Evolutionary conservation across 2,797 vertebrate genomes (phyloP).

Genomic region (Arnoldichthys spilopterus): DNA sequence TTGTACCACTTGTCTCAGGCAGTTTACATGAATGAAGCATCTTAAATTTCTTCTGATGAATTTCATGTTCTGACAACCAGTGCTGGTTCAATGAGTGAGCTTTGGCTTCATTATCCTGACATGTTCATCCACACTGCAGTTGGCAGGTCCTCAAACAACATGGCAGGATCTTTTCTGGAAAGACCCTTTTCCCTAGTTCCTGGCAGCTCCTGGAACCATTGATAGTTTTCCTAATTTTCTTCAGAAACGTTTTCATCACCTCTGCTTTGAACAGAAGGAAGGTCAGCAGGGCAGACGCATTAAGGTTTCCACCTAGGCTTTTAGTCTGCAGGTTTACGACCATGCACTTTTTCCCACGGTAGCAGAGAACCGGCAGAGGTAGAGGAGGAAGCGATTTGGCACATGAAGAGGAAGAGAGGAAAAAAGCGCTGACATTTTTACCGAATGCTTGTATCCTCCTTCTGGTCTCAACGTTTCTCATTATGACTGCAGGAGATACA

Average conservation of each 20-base stretch:
- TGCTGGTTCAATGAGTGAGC: background rate
- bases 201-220: background rate
- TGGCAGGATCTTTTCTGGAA: constrained; percentile 23
- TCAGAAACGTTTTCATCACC: constrained; percentile 23
- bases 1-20: background rate
- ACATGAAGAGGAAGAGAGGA: constrained; percentile 29
- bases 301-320: constrained; percentile 12
- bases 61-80: background rate
- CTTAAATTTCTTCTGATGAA: background rate
- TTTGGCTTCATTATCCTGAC: background rate
- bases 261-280: constrained; percentile 18
- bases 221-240: constrained; percentile 6
- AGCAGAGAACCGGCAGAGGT: constrained; percentile 7
- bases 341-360: constrained; percentile 28
- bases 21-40: background rate
- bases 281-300: constrained; percentile 2
- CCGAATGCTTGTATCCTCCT: constrained; percentile 32
- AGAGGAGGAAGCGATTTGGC: constrained; percentile 32
- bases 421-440: constrained; percentile 53
- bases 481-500: background rate
- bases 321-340: constrained; percentile 8
- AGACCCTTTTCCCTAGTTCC: background rate
- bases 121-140: background rate
- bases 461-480: background rate
- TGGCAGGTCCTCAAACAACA: constrained; percentile 9